phyloP scores from a whole-genome alignment of 2,888 invertebrate genomes.

The Entomobrya multifasciata region DNA sequence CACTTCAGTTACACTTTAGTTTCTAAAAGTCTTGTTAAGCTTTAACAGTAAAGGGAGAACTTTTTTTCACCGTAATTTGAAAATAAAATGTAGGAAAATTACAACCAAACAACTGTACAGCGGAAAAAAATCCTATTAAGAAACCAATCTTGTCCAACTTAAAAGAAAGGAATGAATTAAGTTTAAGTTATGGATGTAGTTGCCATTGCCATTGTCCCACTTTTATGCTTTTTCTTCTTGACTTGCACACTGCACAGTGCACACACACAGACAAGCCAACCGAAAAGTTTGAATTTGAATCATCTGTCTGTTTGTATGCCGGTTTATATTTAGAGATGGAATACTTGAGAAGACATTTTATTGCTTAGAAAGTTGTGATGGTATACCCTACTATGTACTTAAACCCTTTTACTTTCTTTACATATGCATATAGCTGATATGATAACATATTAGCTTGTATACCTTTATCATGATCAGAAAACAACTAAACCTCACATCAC shows the following conservation, averaged over 20 bases:
- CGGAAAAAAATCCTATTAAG: too few relatives aligned
- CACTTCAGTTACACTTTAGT: neutral
- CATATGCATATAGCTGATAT: too few relatives aligned
- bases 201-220: neutral
- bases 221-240: constrained; percentile 4
- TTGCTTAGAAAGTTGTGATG: constrained; percentile 18
- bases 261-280: too few relatives aligned
- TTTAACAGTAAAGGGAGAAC: too few relatives aligned
- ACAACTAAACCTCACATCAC: too few relatives aligned
- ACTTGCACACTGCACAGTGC: too few relatives aligned
- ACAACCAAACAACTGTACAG: too few relatives aligned
- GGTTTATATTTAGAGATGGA: constrained; percentile 2
- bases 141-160: too few relatives aligned
- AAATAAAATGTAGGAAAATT: constrained; percentile 36
- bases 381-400: neutral
- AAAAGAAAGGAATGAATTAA: too few relatives aligned
- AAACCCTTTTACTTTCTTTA: neutral
- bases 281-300: constrained; percentile 1
- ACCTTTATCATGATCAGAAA: too few relatives aligned
- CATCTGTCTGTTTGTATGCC: constrained; percentile 26
- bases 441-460: too few relatives aligned
- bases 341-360: neutral
- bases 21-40: neutral
- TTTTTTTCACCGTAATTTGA: constrained; percentile 39
- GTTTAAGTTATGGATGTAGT: too few relatives aligned